phyloP scores from a whole-genome alignment of 2,888 invertebrate genomes.

The Tupiocoris notatus region DNA sequence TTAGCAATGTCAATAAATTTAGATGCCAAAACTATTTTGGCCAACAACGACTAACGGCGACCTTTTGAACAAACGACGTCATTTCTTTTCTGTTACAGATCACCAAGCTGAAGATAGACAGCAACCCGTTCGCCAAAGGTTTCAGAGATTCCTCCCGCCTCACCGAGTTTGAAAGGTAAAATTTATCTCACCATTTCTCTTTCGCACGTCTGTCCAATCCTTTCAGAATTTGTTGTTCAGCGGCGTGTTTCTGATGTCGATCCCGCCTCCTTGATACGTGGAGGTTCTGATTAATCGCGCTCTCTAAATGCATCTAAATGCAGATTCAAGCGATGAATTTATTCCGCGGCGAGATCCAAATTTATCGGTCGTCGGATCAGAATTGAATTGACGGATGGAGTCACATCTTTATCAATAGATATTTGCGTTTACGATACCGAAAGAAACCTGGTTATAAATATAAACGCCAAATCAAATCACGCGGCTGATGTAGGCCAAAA shows the following conservation, averaged over 20 bases:
- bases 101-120: constrained; percentile 80
- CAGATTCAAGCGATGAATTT: not conserved
- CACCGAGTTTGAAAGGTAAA: constrained; percentile 70
- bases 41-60: constrained; percentile 31
- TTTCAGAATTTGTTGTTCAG: constrained; percentile 28
- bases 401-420: too few relatives aligned
- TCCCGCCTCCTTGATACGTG: not conserved
- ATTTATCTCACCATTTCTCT: constrained; percentile 33
- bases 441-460: too few relatives aligned
- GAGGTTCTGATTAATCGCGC: not conserved
- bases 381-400: not conserved
- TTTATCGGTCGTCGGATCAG: not conserved
- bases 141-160: constrained; percentile 76
- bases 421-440: too few relatives aligned
- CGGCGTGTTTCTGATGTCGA: not conserved
- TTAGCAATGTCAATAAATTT: constrained; percentile 36
- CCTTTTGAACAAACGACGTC: constrained; percentile 35
- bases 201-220: constrained; percentile 19
- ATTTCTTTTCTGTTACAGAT: constrained; percentile 56
- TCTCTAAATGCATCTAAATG: constrained; percentile 1
- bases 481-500: too few relatives aligned
- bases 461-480: too few relatives aligned
- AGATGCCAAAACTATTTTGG: constrained; percentile 40
- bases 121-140: constrained; percentile 82
- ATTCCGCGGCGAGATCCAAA: not conserved